phyloP scores from a whole-genome alignment of 1,140 invertebrate species.

The Zaprionus tsacasi region DNA sequence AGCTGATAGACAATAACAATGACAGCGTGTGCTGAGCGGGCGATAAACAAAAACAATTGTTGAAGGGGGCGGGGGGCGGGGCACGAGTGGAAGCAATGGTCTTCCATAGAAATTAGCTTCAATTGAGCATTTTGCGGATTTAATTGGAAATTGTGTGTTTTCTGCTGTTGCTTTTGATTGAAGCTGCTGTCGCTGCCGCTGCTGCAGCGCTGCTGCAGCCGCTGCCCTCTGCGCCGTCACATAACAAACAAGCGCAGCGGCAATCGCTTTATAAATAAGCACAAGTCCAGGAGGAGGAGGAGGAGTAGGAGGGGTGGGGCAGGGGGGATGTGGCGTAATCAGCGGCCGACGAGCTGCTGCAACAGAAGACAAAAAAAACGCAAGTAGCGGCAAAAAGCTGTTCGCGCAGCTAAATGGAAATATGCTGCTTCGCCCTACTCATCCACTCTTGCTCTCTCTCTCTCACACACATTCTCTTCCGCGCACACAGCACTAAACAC shows the following conservation, averaged over 20 bases:
- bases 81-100: not conserved
- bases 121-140: slow-evolving; percentile 63
- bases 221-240: slow-evolving; percentile 19
- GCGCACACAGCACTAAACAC: slow-evolving; percentile 1
- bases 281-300: slow-evolving; percentile 14
- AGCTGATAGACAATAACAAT: slow-evolving; percentile 22
- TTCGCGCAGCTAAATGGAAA: slow-evolving; percentile 66
- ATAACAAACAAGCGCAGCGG: slow-evolving; percentile 24
- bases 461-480: not conserved
- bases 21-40: slow-evolving; percentile 26
- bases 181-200: slow-evolving; percentile 29
- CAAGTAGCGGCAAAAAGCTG: slow-evolving; percentile 66
- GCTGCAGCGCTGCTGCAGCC: not conserved
- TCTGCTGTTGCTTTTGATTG: slow-evolving; percentile 44
- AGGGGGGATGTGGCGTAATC: slow-evolving; percentile 30
- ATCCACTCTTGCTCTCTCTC: slow-evolving; percentile 8
- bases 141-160: slow-evolving; percentile 57
- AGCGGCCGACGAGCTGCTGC: slow-evolving; percentile 28
- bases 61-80: not conserved
- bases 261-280: slow-evolving; percentile 67
- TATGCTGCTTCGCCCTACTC: slow-evolving; percentile 37
- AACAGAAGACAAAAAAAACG: slow-evolving; percentile 25
- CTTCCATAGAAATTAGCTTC: slow-evolving; percentile 65
- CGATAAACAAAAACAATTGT: slow-evolving; percentile 24
- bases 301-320: not conserved